Evolutionary conservation across 2,888 invertebrate genomes (phyloP).

Genomic region (Coelogynopora nodosa): DNA sequence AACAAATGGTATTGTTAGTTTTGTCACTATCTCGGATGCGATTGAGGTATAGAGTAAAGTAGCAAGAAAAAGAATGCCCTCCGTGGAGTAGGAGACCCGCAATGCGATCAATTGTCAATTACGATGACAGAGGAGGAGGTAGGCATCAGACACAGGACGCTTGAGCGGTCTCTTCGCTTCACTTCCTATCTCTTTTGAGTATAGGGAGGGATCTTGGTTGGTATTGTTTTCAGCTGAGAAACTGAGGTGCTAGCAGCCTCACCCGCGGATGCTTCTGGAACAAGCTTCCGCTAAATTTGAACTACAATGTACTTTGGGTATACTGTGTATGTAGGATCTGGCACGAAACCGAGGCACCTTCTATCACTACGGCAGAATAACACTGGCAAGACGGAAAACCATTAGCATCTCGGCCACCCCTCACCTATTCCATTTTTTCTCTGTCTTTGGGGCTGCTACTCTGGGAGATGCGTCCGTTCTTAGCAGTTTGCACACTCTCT

Average conservation of each 20-base stretch:
- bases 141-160: background rate
- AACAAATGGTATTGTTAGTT: slow-evolving; percentile 23
- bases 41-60: background rate
- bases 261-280: background rate
- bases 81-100: background rate
- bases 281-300: background rate
- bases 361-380: background rate
- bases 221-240: background rate
- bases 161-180: background rate
- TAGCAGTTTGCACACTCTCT: background rate
- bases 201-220: background rate
- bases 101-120: background rate
- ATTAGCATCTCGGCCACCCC: background rate
- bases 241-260: background rate
- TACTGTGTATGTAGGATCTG: background rate
- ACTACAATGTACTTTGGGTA: background rate
- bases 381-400: background rate
- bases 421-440: background rate
- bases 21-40: slow-evolving; percentile 18
- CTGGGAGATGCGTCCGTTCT: background rate
- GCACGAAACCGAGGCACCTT: background rate
- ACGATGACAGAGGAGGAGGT: background rate
- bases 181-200: background rate
- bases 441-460: background rate
- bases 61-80: background rate